Base-by-base conservation (phyloP, 2,888 invertebrate species). In the Andrena dorsata region DNA sequence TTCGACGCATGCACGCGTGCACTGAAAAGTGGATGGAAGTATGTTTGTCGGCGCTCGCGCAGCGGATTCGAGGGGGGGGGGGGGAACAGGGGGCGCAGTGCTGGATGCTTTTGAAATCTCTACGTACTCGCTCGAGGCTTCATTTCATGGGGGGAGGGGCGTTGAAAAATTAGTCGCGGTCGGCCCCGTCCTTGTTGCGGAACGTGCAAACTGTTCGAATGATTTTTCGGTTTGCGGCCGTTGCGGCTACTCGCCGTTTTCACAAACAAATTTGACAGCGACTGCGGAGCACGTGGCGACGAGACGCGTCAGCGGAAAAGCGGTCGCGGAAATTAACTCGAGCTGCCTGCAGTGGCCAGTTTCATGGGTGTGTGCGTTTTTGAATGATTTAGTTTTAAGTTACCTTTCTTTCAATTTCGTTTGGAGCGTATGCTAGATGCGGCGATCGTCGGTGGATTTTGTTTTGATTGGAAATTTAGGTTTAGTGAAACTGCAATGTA, bases 131-230 rank as follows among this genome's bases (percentile, higher is more conserved):
- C 4, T 63, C 30, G 41, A 8, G 6, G 60, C 20, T 61, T 26
- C 65, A 28, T 35, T 66, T 32, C 53, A 6, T 7, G 35, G 49
- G 26, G 41, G 13, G 2, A 30, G 8, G 41, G 8, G 32, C 16
- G 58, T 49, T 65, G 78, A 78, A 77, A 80, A 71, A 71, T 80
- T 71, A 77, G 51, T 20, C 47, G 65, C 65, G 71, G 53, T 61
- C 41, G 26, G 26, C 65, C 49, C 49, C 26, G 32, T 23, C 23
- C 23, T 58, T 28, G 32, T 30, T 23, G 32, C 3, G 26, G 28
- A 16, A 56, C 30, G 13, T 16, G 30, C 28, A 2, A 0, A 30
- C 23, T 30, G 3, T 16, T 28, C 49, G 56, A 69, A 49, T 56
- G 68, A 76, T 76, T 70, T 53, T 58, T 76, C 47, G 63, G 56